Conservation (phyloP, 2,113 vertebrate genomes). For the Peromyscus leucopus region DNA sequence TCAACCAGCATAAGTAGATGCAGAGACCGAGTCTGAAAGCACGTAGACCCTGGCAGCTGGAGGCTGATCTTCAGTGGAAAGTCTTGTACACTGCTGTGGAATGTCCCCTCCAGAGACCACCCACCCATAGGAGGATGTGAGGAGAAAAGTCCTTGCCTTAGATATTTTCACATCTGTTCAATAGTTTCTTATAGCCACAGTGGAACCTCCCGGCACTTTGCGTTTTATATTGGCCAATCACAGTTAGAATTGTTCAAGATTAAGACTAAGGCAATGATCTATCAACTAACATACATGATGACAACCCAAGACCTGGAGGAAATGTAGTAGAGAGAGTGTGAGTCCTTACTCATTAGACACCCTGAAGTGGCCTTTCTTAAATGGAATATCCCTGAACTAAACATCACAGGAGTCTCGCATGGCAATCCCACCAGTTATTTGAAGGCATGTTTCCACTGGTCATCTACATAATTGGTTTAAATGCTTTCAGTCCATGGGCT, state of each 20-base stretch:
- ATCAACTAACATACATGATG: neutral
- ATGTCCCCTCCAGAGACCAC: neutral
- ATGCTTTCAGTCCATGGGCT: neutral
- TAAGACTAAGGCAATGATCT: neutral
- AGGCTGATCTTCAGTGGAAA: neutral
- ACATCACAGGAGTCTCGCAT: neutral
- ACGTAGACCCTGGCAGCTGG: neutral
- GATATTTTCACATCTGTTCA: neutral
- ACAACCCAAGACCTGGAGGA: neutral
- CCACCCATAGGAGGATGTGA: too few relatives aligned
- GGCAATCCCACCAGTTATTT: neutral
- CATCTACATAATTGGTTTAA: neutral
- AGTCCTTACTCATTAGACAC: neutral
- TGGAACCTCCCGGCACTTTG: neutral
- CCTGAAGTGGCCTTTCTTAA: neutral
- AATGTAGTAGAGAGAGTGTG: neutral
- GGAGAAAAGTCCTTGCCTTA: neutral
- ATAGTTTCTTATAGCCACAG: neutral
- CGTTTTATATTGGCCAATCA: neutral
- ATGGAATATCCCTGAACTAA: neutral
- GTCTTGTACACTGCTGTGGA: accelerated
- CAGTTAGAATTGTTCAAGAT: neutral
- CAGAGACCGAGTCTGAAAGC: neutral
- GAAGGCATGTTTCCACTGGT: neutral
- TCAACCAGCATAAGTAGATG: neutral